These are phyloP conservation scores for Falco punctatus DNA, from an alignment of 2,113 vertebrate genomes.

Conservation along the genomic window DNA sequence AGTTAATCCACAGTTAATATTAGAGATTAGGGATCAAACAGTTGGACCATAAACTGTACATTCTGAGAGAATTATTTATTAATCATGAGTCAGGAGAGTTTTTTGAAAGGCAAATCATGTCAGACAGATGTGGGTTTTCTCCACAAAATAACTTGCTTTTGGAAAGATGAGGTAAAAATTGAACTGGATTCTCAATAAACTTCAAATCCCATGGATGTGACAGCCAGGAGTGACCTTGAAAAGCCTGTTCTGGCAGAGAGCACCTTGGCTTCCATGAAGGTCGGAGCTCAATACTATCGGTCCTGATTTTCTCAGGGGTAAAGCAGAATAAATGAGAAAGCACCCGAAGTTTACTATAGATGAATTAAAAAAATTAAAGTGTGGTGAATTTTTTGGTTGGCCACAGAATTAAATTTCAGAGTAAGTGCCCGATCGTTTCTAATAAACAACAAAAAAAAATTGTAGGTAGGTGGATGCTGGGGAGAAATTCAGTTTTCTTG, in stretches of 20 bases:
- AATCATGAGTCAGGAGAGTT: slow-evolving; percentile 34
- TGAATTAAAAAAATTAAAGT: neutral
- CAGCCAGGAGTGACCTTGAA: neutral
- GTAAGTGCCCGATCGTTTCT: neutral
- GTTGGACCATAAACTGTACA: slow-evolving; percentile 6
- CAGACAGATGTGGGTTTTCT: slow-evolving; percentile 14
- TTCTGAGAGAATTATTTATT: slow-evolving; percentile 59
- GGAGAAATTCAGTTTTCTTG: neutral
- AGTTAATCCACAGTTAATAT: slow-evolving; percentile 29
- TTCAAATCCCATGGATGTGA: neutral
- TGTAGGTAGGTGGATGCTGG: neutral
- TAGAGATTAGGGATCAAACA: slow-evolving; percentile 44
- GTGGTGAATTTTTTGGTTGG: neutral
- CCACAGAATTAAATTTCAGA: neutral
- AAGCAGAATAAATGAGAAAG: neutral
- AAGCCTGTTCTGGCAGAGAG: neutral
- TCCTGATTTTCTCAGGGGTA: neutral
- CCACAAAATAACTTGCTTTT: neutral
- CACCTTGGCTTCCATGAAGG: neutral
- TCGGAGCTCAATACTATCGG: neutral
- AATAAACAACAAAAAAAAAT: neutral
- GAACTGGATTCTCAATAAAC: neutral
- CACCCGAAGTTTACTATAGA: neutral
- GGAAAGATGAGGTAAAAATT: neutral
- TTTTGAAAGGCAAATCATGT: slow-evolving; percentile 43